Percentiles rank a stretch among this genome's conserved stretches.
Conservation (phyloP, 1,140 invertebrate species). For the Heliconius melpomene region DNA sequence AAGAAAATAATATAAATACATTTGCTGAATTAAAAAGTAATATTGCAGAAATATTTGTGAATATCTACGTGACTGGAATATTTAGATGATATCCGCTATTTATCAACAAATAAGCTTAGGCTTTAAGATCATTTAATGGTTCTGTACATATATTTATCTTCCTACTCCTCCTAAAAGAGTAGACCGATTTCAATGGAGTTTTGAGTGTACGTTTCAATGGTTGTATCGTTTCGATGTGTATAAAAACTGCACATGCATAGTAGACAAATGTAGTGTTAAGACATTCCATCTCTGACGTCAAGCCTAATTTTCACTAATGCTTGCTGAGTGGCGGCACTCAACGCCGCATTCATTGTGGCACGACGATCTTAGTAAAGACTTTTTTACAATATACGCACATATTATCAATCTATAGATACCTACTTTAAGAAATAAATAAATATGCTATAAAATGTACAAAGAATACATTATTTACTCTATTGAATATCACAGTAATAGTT, state of each 20-base stretch:
- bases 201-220: too few species aligned
- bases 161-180: too few species aligned
- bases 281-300: background rate
- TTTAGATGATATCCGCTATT: background rate
- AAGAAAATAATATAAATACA: background rate
- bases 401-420: background rate
- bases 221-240: too few species aligned
- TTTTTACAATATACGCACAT: too few species aligned
- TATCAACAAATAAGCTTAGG: background rate
- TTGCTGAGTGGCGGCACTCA: background rate
- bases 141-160: background rate
- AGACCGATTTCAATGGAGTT: too few species aligned
- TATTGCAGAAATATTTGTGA: background rate
- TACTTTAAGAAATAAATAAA: background rate
- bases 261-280: background rate
- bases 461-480: conserved; percentile 1
- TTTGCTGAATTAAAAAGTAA: background rate
- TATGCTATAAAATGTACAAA: background rate
- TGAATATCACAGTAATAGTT: background rate
- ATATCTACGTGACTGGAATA: background rate
- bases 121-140: background rate
- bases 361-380: too few species aligned
- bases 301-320: background rate
- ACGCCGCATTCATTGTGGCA: background rate
- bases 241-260: too few species aligned